phyloP scores from a whole-genome alignment of 2,113 vertebrate genomes.

The Aspiorhynchus laticeps region DNA sequence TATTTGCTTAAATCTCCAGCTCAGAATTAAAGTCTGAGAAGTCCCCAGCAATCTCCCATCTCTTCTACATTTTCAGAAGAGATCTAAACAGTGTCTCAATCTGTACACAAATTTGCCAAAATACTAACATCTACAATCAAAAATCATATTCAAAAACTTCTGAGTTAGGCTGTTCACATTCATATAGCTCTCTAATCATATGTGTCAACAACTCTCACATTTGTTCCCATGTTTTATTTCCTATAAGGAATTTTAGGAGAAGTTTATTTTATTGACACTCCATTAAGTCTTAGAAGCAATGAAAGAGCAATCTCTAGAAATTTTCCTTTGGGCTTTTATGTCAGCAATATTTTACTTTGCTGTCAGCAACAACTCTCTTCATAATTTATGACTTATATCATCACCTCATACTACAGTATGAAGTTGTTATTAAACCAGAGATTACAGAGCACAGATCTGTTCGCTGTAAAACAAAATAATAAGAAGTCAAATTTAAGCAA shows the following conservation, averaged over 20 bases:
- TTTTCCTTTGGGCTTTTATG: neutral
- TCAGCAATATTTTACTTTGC: neutral
- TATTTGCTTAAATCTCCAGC: constrained; percentile 14
- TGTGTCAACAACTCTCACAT: neutral
- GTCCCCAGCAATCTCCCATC: neutral
- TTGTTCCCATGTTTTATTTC: neutral
- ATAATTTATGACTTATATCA: neutral
- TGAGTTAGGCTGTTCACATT: neutral
- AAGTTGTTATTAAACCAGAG: neutral
- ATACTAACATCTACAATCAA: neutral
- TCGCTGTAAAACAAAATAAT: neutral
- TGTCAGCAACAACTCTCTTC: neutral
- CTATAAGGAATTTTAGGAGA: neutral
- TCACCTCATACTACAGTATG: neutral
- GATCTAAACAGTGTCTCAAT: neutral
- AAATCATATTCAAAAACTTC: neutral
- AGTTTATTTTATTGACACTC: neutral
- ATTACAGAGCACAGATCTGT: neutral
- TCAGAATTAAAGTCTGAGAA: neutral
- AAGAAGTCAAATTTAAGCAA: neutral
- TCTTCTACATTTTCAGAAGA: neutral
- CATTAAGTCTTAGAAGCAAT: neutral
- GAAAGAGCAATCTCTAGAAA: neutral
- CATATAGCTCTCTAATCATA: neutral
- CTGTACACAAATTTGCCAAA: neutral